These are phyloP conservation scores for Cryptocheilus praepositus DNA, from an alignment of 2,888 invertebrate species.

Conservation along the genomic window DNA sequence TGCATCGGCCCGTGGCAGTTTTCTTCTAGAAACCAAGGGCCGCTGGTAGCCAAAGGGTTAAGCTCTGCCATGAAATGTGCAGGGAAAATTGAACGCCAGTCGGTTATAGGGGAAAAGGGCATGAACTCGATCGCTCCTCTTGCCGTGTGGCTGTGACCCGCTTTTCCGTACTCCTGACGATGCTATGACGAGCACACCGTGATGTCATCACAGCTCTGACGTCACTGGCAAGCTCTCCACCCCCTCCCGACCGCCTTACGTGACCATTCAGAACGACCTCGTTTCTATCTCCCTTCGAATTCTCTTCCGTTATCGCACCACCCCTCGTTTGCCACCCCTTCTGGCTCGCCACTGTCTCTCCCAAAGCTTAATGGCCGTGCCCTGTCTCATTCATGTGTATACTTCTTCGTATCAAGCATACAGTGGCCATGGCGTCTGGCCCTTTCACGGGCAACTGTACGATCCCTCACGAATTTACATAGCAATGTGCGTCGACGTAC, in stretches of 20 bases:
- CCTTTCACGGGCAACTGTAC: too few species aligned
- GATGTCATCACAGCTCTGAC: constrained; percentile 64
- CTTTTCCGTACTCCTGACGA: constrained; percentile 34
- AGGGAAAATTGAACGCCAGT: too few species aligned
- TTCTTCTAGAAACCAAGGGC: too few species aligned
- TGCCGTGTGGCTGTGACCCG: constrained; percentile 16
- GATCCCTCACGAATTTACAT: too few species aligned
- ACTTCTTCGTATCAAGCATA: constrained; percentile 44
- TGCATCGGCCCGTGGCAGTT: too few species aligned
- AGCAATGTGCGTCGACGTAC: too few species aligned
- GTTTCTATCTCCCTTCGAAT: constrained; percentile 52
- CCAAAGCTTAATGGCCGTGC: constrained; percentile 66
- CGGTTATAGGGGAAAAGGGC: too few species aligned
- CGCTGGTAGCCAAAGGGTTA: too few species aligned
- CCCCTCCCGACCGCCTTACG: constrained; percentile 50
- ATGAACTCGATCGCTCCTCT: background rate
- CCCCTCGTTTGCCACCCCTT: constrained; percentile 8
- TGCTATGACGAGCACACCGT: constrained; percentile 58
- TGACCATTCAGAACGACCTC: constrained; percentile 63
- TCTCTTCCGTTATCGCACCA: constrained; percentile 20
- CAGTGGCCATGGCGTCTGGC: too few species aligned
- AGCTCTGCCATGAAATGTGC: too few species aligned
- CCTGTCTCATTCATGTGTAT: constrained; percentile 66
- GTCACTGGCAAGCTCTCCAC: constrained; percentile 51
- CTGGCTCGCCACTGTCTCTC: constrained; percentile 33